These are phyloP conservation scores for Bicyclus anynana DNA, from an alignment of 1,140 invertebrate species.

Conservation along the genomic window DNA sequence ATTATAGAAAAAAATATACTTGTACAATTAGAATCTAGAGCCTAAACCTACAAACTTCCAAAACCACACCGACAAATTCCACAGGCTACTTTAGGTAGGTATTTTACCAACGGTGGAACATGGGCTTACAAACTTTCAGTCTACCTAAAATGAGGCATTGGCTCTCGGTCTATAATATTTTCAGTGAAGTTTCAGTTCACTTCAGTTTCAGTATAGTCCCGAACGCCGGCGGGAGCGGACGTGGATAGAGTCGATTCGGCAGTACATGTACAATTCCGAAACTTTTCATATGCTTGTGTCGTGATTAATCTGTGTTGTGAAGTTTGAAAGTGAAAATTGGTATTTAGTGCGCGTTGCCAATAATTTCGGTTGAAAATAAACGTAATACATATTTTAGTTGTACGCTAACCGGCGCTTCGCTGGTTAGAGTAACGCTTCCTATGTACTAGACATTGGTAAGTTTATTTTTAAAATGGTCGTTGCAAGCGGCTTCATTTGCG, in stretches of 20 bases:
- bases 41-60: no score
- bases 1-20: no score
- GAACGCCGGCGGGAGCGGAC: slow-evolving; percentile 11
- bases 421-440: neutral
- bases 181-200: slow-evolving; percentile 9
- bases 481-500: neutral
- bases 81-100: no score
- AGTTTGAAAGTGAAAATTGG: slow-evolving; percentile 13
- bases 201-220: slow-evolving; percentile 17
- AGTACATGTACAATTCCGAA: neutral
- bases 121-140: no score
- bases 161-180: slow-evolving; percentile 18
- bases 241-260: neutral
- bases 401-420: slow-evolving; percentile 7
- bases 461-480: neutral
- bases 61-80: no score
- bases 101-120: no score
- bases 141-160: no score
- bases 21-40: no score
- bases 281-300: slow-evolving; percentile 11
- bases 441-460: neutral
- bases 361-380: slow-evolving; percentile 19
- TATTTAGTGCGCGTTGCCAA: slow-evolving; percentile 17
- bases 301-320: slow-evolving; percentile 13
- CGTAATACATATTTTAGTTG: slow-evolving; percentile 8